Evolutionary conservation across 1,140 invertebrate species (phyloP).

Genomic region (Drosophila murphyi): DNA sequence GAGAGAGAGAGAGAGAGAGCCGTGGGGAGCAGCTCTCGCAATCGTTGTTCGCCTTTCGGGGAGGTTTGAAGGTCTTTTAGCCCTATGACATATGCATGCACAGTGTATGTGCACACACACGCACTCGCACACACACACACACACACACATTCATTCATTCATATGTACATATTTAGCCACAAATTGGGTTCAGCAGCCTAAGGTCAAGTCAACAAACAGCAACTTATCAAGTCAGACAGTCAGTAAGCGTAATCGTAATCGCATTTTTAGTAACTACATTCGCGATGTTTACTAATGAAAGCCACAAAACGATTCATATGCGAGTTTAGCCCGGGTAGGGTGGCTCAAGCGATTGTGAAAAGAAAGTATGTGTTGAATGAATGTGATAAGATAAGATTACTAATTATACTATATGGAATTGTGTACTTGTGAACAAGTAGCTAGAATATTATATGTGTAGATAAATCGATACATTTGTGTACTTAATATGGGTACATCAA

Average conservation of each 20-base stretch:
- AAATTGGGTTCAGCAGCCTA: conserved; percentile 79
- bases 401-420: not conserved
- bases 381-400: conserved; percentile 31
- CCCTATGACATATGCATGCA: conserved; percentile 33
- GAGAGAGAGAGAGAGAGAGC: not conserved
- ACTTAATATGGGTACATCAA: not conserved
- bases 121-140: conserved; percentile 1
- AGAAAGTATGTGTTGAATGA: conserved; percentile 4
- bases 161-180: conserved; percentile 56
- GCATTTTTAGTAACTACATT: conserved; percentile 77
- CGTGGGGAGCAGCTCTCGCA: conserved; percentile 55
- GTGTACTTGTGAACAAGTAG: not conserved
- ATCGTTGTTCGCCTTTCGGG: conserved; percentile 66
- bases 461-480: conserved; percentile 10
- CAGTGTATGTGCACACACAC: not conserved
- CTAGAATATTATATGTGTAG: not conserved
- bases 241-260: conserved; percentile 63
- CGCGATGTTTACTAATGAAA: conserved; percentile 75
- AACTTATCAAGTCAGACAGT: conserved; percentile 31
- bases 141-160: conserved; percentile 2
- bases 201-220: conserved; percentile 65
- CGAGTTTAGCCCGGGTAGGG: conserved; percentile 15
- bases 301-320: conserved; percentile 59
- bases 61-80: conserved; percentile 65
- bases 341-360: conserved; percentile 29